Base-by-base conservation (phyloP, 2,888 invertebrate genomes). In the Callinectes sapidus region DNA sequence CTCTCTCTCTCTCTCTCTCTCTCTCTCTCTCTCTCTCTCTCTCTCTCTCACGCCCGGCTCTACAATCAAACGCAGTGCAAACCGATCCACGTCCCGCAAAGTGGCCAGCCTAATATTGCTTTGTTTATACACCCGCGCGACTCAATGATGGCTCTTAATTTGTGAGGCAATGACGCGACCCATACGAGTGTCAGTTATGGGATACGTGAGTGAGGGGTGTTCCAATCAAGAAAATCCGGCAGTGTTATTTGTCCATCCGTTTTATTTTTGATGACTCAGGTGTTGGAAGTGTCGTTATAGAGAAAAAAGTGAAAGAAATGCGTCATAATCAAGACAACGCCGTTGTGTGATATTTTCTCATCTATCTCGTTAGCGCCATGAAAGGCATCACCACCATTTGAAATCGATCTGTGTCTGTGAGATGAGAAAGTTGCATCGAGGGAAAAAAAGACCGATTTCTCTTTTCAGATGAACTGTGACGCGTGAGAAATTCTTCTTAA, bases 11-110 rank as follows among this genome's bases (percentile, higher is more conserved):
- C 32, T 35, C 81, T 35, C 81, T 81, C 81, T 35, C 81, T 35
- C 81, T 81, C 81, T 81, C 81, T 81, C 81, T 81, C 81, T 81
- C 81, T 81, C 81, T 81, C 81, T 81, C 81, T 81, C 81, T 81
- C 81, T 81, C 81, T 81, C 81, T 81, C 81, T 81, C 81, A 71
- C 71, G n/a, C 71, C 23, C 71, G 71, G 13, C 71, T n/a, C 71
- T 71, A 71, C 71, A 71, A 71, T 71, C 71, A 71, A 71, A 71
- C 71, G 71, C 71, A 71, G n/a, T 71, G 71, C 71, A 71, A 71
- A 71, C 71, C 71, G n/a, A 71, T 71, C 71, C 10, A 71, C 71
- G 13, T n/a, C 28, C 28, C 71, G n/a, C 71, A 71, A 71, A 71
- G 71, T 71, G 71, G 28, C 71, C 71, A 71, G 28, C 28, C 71